Evolutionary conservation across 2,888 invertebrate genomes (phyloP).

Genomic region (Nipponacmea schrenckii): DNA sequence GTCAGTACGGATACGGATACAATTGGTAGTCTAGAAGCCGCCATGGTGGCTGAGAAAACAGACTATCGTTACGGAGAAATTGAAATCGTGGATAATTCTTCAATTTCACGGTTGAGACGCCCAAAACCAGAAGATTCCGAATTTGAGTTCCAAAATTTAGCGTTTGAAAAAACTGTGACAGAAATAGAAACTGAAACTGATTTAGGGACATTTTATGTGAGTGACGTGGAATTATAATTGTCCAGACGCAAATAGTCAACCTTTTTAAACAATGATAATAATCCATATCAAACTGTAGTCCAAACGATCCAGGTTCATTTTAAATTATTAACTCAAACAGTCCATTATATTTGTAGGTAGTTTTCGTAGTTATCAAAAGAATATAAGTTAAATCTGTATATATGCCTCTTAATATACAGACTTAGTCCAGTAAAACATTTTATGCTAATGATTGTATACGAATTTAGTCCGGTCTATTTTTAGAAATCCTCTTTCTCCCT

Average conservation of each 20-base stretch:
- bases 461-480: too few species aligned
- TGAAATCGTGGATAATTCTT: neutral
- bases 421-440: too few species aligned
- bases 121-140: neutral
- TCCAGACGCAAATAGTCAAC: neutral
- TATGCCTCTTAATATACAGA: too few species aligned
- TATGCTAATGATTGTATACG: too few species aligned
- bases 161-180: conserved; percentile 24
- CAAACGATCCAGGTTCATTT: too few species aligned
- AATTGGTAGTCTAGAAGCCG: neutral
- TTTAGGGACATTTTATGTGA: neutral
- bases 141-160: conserved; percentile 29
- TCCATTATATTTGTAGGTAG: too few species aligned
- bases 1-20: neutral
- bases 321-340: too few species aligned
- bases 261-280: neutral
- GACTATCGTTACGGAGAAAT: neutral
- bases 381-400: too few species aligned
- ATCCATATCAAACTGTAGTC: too few species aligned
- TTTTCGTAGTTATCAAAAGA: too few species aligned
- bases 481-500: too few species aligned
- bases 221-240: conserved; percentile 24
- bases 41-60: neutral
- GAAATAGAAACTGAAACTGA: conserved; percentile 10
- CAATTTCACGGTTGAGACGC: neutral